Base-by-base conservation (phyloP, 2,797 vertebrate genomes). In the Crocidura indochinensis region DNA sequence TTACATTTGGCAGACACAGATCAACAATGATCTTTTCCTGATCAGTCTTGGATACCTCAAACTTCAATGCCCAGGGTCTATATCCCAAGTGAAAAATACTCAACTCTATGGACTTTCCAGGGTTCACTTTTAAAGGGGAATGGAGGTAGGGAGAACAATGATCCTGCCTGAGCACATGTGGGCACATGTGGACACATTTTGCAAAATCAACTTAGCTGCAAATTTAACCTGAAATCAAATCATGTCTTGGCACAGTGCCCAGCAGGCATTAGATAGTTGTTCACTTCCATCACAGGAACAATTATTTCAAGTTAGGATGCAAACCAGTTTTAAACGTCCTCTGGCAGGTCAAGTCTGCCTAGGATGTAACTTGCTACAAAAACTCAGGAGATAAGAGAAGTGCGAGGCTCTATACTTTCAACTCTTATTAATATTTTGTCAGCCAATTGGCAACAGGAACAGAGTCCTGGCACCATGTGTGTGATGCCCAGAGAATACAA, bases 191-290 rank as follows among this genome's bases (percentile, higher is more conserved):
- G 91, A 87, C 84, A 95, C 68, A 94, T 95, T 96, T 91, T 79
- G 68, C 86, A 95, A 95, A 95, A 96, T 96, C 91, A 95, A 79
- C 93, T 95, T 96, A 95, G 92, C 91, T 96, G 79, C 60, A 95
- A 92, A 95, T 94, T 84, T 96, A 93, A 95, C 84, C 88, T 95
- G 91, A 96, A 96, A 95, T 95, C 95, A 95, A 93, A 95, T 97
- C 92, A 78, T 31, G 72, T 78, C 94, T 92, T 96, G 96, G 95
- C 94, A 82, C 62, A 74, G 81, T 90, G 95, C 95, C 96, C 95
- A 93, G 93, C 92, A 95, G 84, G 74, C 91, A 95, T 97, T 94
- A 96, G 90, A 80, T 62, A 96, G 91, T 91, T 91, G 93, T 95
- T 94, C 94, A 90, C 89, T 96, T 95, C 92, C 84, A 90, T 96